Evolutionary conservation across 2,888 invertebrate genomes (phyloP), one percentile per base, ranked within the genome.

Genomic region (Phymatocera aterrima): DNA sequence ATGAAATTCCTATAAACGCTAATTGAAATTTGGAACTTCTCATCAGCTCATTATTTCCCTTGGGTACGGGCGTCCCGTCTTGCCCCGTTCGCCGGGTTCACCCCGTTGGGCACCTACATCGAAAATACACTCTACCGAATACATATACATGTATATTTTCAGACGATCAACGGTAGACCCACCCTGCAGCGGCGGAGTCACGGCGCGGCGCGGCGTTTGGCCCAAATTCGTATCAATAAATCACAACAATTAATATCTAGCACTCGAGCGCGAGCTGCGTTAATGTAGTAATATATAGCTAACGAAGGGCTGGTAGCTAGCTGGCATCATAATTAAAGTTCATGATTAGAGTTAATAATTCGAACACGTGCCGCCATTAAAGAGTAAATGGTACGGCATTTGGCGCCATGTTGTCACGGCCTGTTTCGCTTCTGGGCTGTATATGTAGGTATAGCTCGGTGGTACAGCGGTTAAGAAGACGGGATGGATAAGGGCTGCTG

Each of bases 311-410:
- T n/a, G n/a, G n/a, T n/a, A n/a, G n/a, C n/a, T n/a, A n/a, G n/a
- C n/a, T n/a, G 86, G 84, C 82, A 85, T 87, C 86, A 86, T 87
- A 88, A 88, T 88, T 85, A 87, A 87, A 85, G 85, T 88, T 88
- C 87, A 88, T 85, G 87, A 88, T 88, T 88, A 87, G 86, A 87
- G 88, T 88, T 87, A 88, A 88, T 89, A 89, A 88, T 89, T 88
- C 85, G 85, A 86, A 86, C 86, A 86, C 86, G 87, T 87, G 86
- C 86, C 85, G 80, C 81, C 80, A 83, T 84, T 84, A 84, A 85
- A 84, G 51, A 61, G 51, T 60, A 77, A 79, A 78, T 74, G 74
- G 77, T 48, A n/a, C n/a, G 21, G 61, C 60, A 61, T 82, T 82
- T 80, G 82, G 81, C 81, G 72, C 51, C 68, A 68, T 68, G 46